A percentile compares a stretch with the other conserved stretches of the same genome.
These are phyloP conservation scores for Monopterus albus DNA, from an alignment of 2,113 vertebrate species.

Conservation along the genomic window DNA sequence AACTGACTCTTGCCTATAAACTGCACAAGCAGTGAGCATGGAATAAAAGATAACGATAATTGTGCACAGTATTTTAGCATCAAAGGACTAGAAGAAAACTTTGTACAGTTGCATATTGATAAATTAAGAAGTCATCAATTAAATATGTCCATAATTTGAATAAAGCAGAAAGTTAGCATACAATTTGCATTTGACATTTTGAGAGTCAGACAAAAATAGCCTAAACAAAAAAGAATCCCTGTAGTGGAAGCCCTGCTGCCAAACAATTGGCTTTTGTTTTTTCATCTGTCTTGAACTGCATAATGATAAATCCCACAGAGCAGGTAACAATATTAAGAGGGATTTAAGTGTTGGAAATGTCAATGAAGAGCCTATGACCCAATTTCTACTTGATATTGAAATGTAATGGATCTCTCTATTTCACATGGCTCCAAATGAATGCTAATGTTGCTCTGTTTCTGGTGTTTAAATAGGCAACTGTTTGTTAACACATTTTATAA, in stretches of 20 bases:
- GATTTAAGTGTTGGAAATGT: background rate
- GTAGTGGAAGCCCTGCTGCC: background rate
- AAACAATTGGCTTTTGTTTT: background rate
- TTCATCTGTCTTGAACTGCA: background rate
- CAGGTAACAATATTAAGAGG: background rate
- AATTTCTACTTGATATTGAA: background rate
- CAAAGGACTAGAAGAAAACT: too few species aligned
- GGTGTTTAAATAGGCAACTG: too few species aligned
- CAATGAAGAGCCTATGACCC: background rate
- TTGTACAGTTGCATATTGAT: too few species aligned
- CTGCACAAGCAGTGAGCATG: background rate
- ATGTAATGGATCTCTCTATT: background rate
- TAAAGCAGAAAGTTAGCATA: background rate
- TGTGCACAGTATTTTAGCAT: too few species aligned
- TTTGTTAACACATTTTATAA: too few species aligned
- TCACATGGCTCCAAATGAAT: background rate
- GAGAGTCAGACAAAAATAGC: conserved; percentile 15
- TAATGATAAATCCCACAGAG: background rate
- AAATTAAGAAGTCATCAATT: background rate
- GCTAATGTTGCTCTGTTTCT: too few species aligned
- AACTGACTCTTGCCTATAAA: conserved; percentile 3
- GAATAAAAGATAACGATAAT: too few species aligned
- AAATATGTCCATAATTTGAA: conserved; percentile 3
- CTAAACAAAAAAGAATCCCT: too few species aligned
- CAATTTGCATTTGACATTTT: conserved; percentile 43